A percentile compares a stretch with the other conserved stretches of the same genome.
These are phyloP conservation scores for Meloidogyne exigua DNA, from an alignment of 1,140 invertebrate genomes.

Conservation along the genomic window DNA sequence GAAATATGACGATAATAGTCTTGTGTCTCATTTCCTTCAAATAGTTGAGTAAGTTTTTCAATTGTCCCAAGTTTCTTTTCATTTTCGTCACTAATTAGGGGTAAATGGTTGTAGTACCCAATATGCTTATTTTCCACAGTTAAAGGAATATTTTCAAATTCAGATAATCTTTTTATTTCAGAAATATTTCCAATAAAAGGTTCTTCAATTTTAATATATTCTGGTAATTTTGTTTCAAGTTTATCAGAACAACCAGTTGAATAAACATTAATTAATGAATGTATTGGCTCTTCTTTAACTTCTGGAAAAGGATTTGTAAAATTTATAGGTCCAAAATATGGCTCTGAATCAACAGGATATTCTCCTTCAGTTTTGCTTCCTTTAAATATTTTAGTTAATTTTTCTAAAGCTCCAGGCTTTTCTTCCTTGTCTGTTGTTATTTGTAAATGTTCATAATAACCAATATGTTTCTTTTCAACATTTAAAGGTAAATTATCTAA, in stretches of 20 bases:
- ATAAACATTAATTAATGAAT: conserved; percentile 21
- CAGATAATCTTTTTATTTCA: background rate
- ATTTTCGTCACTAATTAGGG: background rate
- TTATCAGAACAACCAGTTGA: conserved; percentile 29
- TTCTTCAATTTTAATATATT: background rate
- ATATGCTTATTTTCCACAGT: background rate
- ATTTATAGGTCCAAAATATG: conserved; percentile 21
- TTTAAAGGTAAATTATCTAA: background rate
- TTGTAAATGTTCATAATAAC: background rate
- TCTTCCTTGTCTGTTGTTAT: background rate
- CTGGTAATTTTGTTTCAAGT: background rate
- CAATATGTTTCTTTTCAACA: background rate
- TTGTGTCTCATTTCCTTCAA: conserved; percentile 13
- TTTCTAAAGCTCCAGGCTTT: conserved; percentile 5
- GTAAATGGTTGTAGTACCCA: background rate
- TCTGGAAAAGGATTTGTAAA: background rate
- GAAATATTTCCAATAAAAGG: background rate
- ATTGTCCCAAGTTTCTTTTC: background rate
- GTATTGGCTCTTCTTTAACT: background rate
- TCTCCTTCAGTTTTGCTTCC: background rate
- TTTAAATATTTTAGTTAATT: background rate
- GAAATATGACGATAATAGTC: background rate
- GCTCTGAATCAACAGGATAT: conserved; percentile 6
- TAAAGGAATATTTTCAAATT: background rate
- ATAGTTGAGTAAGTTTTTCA: background rate